Percentiles rank a stretch among this genome's conserved stretches.
These are phyloP conservation scores for Karalla daura DNA, from an alignment of 2,797 vertebrate genomes.

Conservation along the genomic window DNA sequence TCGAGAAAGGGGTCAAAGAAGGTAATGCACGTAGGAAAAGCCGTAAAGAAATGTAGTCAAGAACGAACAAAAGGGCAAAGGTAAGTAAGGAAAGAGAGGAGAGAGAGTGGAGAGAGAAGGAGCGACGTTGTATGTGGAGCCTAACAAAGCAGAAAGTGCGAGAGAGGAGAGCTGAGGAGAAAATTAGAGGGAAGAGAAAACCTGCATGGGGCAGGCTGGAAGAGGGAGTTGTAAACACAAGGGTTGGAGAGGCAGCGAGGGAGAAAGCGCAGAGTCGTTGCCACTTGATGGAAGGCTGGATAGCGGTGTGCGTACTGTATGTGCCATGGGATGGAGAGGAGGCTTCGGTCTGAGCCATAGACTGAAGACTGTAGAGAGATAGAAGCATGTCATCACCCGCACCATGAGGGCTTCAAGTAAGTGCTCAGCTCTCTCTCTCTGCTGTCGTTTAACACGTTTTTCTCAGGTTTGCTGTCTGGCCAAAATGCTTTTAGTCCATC, in stretches of 20 bases:
- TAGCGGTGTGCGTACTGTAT: constrained; percentile 35
- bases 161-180: constrained; percentile 54
- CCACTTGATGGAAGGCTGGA: constrained; percentile 46
- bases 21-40: background rate
- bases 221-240: constrained; percentile 65
- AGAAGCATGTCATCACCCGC: constrained; percentile 50
- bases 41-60: background rate
- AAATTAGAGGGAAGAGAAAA: constrained; percentile 74
- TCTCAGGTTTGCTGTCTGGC: background rate
- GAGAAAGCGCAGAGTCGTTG: constrained; percentile 25
- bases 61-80: background rate
- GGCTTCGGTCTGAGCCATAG: constrained; percentile 33
- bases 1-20: background rate
- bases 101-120: constrained; percentile 2
- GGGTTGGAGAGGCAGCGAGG: constrained; percentile 33
- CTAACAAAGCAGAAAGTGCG: constrained; percentile 53
- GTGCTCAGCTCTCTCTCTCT: constrained; percentile 49
- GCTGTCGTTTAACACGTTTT: no score
- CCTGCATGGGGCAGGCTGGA: constrained; percentile 64
- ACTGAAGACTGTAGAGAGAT: constrained; percentile 26
- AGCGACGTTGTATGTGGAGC: constrained; percentile 50
- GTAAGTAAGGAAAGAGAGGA: constrained; percentile 2
- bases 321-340: constrained; percentile 52
- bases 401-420: constrained; percentile 79
- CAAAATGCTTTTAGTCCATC: background rate